phyloP scores from a whole-genome alignment of 2,797 vertebrate genomes.

The Sebastes trivittatus region DNA sequence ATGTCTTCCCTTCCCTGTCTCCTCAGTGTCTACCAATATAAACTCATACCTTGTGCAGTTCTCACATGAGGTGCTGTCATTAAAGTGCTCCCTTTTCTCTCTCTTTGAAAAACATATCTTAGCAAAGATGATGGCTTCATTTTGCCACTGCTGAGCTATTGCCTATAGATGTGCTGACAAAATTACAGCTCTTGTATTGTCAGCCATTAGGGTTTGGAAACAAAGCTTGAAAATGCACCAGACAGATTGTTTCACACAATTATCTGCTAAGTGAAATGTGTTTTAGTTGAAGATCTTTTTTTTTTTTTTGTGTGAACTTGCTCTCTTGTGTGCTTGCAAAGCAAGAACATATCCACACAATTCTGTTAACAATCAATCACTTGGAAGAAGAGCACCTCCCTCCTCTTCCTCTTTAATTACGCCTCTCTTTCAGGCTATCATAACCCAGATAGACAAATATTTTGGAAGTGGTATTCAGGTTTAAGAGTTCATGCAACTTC shows the following conservation, averaged over 20 bases:
- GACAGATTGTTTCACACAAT: neutral
- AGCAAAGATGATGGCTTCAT: slow-evolving; percentile 15
- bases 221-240: neutral
- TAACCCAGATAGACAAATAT: neutral
- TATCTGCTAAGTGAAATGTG: neutral
- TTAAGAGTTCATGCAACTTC: neutral
- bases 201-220: neutral
- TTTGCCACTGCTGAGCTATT: slow-evolving; percentile 6
- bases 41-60: slow-evolving; percentile 2
- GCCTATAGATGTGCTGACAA: neutral
- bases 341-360: neutral
- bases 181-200: slow-evolving; percentile 10
- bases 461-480: neutral
- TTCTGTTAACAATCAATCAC: neutral
- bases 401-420: neutral
- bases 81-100: neutral
- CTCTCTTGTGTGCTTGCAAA: neutral
- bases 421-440: neutral
- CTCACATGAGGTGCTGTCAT: slow-evolving; percentile 4
- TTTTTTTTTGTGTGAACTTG: neutral
- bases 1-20: neutral
- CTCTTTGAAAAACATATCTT: slow-evolving; percentile 8
- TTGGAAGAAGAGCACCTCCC: neutral
- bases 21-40: neutral
- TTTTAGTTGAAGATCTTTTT: neutral